These are phyloP conservation scores for Papilio elwesi DNA, from an alignment of 2,888 invertebrate genomes.

Conservation along the genomic window DNA sequence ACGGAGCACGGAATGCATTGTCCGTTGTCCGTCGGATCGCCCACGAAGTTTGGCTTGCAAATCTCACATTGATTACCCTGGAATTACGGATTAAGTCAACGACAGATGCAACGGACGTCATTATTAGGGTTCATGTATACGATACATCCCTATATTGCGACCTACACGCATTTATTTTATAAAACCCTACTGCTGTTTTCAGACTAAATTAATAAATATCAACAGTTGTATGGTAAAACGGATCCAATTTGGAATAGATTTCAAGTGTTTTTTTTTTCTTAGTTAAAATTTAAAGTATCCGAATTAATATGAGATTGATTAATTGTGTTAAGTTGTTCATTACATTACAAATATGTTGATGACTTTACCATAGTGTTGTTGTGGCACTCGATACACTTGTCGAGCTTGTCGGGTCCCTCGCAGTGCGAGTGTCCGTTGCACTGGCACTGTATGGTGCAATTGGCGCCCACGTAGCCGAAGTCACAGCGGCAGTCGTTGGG, in stretches of 20 bases:
- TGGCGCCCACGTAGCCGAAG: slow-evolving; percentile 97
- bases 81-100: slow-evolving; percentile 39
- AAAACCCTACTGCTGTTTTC: no score
- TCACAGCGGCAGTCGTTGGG: slow-evolving; percentile 94
- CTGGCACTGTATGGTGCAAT: slow-evolving; percentile 96
- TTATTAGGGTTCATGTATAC: no score
- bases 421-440: slow-evolving; percentile 98
- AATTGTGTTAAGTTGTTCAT: no score
- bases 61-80: slow-evolving; percentile 95
- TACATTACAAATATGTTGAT: no score
- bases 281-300: background rate
- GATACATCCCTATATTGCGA: no score
- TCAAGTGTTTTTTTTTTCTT: background rate
- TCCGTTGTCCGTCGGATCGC: slow-evolving; percentile 94
- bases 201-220: no score
- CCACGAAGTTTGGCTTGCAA: slow-evolving; percentile 95
- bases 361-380: slow-evolving; percentile 93
- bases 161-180: no score
- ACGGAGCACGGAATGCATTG: slow-evolving; percentile 94
- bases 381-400: slow-evolving; percentile 92
- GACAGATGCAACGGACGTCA: no score
- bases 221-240: no score
- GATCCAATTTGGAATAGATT: no score
- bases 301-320: no score
- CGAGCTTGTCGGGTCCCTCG: slow-evolving; percentile 92